Evolutionary conservation across 2,797 vertebrate genomes (phyloP).

Genomic region (Macroramphosus scolopax): DNA sequence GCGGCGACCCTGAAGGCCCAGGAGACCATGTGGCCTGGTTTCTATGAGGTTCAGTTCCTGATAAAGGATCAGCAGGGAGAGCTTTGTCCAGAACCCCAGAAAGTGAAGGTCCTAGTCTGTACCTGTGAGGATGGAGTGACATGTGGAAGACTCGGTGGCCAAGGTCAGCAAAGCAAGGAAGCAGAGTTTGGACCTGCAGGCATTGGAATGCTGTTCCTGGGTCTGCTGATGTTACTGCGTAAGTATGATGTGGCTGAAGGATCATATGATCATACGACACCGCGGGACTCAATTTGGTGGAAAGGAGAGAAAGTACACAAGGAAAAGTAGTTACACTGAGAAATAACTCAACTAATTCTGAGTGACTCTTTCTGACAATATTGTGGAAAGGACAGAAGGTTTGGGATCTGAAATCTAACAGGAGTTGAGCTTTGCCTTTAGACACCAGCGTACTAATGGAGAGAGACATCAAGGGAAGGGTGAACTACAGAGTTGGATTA

Average conservation of each 20-base stretch:
- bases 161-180: not conserved
- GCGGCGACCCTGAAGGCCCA: constrained; percentile 58
- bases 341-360: too few relatives aligned
- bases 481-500: too few relatives aligned
- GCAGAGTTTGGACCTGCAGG: constrained; percentile 58
- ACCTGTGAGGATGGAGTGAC: constrained; percentile 55
- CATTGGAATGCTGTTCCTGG: constrained; percentile 72
- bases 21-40: constrained; percentile 55
- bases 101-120: constrained; percentile 64
- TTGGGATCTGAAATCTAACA: too few relatives aligned
- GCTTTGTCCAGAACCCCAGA: constrained; percentile 67
- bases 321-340: too few relatives aligned
- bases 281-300: too few relatives aligned
- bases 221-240: constrained; percentile 75
- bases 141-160: constrained; percentile 12
- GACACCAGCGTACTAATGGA: too few relatives aligned
- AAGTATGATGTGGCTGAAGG: constrained; percentile 61
- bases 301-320: too few relatives aligned
- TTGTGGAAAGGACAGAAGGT: too few relatives aligned
- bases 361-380: too few relatives aligned
- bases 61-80: constrained; percentile 68
- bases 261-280: not conserved
- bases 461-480: too few relatives aligned
- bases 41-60: constrained; percentile 56
- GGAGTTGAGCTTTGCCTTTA: too few relatives aligned